These are phyloP conservation scores for Papilio dardanus DNA, from an alignment of 1,140 invertebrate genomes.

Conservation along the genomic window DNA sequence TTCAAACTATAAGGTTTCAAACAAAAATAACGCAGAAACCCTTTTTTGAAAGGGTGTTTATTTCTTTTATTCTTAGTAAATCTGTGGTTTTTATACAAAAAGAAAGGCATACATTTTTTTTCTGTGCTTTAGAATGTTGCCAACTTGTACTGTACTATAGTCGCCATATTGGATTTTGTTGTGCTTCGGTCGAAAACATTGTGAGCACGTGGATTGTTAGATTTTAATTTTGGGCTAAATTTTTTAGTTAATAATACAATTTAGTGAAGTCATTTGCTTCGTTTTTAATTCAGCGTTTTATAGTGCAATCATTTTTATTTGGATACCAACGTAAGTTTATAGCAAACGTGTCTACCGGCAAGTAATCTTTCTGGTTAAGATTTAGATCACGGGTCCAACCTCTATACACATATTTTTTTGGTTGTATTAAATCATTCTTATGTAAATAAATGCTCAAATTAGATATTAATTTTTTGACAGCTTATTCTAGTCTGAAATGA, in stretches of 20 bases:
- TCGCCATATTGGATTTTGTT: slow-evolving; percentile 83
- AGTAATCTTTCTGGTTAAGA: slow-evolving; percentile 50
- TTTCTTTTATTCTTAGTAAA: not conserved
- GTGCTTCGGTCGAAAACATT: slow-evolving; percentile 81
- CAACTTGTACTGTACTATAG: slow-evolving; percentile 48
- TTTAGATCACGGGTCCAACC: slow-evolving; percentile 60
- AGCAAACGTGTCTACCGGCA: slow-evolving; percentile 57
- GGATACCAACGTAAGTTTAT: slow-evolving; percentile 66
- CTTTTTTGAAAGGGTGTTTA: too few species aligned
- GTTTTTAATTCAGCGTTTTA: slow-evolving; percentile 50
- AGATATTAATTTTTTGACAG: slow-evolving; percentile 44
- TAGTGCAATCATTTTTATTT: slow-evolving; percentile 56
- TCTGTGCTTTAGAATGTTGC: slow-evolving; percentile 59
- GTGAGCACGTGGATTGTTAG: slow-evolving; percentile 82
- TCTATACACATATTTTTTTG: slow-evolving; percentile 48
- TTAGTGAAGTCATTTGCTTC: slow-evolving; percentile 54
- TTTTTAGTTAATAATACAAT: slow-evolving; percentile 67
- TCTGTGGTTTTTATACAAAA: not conserved
- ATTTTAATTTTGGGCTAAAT: slow-evolving; percentile 72
- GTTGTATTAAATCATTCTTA: slow-evolving; percentile 42
- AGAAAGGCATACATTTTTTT: not conserved
- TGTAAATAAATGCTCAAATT: slow-evolving; percentile 44
- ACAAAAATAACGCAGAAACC: too few species aligned
- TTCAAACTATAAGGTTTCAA: too few species aligned
- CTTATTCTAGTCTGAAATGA: slow-evolving; percentile 44